These are phyloP conservation scores for Periplaneta americana DNA, from an alignment of 1,140 invertebrate species.

Conservation along the genomic window DNA sequence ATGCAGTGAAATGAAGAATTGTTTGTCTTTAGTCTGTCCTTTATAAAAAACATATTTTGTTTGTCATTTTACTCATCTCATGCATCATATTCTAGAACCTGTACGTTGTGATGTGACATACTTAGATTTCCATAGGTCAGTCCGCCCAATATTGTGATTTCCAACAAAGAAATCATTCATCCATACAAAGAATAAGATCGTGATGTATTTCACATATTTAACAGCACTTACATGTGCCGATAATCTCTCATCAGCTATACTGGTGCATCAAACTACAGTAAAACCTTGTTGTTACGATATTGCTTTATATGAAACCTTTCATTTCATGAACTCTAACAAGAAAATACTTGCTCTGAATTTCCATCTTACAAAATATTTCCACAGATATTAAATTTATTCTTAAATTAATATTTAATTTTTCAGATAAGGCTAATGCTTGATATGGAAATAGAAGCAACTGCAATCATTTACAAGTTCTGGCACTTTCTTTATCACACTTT, in stretches of 20 bases:
- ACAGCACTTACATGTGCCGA: not conserved
- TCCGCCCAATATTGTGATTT: not conserved
- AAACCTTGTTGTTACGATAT: not conserved
- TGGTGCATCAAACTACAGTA: not conserved
- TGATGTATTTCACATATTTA: not conserved
- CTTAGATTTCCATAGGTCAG: not conserved
- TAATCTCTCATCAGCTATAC: not conserved
- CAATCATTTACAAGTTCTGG: too few relatives aligned
- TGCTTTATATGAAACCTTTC: not conserved
- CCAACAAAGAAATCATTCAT: not conserved
- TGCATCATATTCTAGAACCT: too few relatives aligned
- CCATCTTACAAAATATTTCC: not conserved
- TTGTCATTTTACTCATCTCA: too few relatives aligned
- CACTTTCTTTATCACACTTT: too few relatives aligned
- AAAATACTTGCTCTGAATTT: not conserved
- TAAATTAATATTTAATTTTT: not conserved
- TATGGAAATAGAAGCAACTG: not conserved
- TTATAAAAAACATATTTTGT: too few relatives aligned
- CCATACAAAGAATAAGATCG: not conserved
- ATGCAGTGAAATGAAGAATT: too few relatives aligned
- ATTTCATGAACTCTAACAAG: not conserved
- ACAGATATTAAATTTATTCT: not conserved
- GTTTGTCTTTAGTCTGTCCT: too few relatives aligned
- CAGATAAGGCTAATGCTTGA: not conserved
- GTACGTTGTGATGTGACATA: not conserved